Conservation (phyloP, 2,113 vertebrate species). For the Pholis gunnellus region DNA sequence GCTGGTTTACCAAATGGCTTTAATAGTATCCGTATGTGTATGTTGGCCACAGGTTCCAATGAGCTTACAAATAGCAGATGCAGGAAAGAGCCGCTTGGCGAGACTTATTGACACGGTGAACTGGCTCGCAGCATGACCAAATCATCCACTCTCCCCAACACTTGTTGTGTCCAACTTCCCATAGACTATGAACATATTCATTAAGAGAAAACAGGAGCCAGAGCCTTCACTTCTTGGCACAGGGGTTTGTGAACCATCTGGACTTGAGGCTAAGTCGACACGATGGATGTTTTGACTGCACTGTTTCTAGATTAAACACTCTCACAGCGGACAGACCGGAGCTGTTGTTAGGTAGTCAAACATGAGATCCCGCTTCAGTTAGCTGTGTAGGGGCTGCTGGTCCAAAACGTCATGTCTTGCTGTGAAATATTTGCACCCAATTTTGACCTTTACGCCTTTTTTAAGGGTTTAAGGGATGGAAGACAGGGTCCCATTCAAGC, state of each 20-base stretch:
- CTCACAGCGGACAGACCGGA: slow-evolving; percentile 40
- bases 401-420: background rate
- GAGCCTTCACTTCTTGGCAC: slow-evolving; percentile 67
- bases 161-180: slow-evolving; percentile 73
- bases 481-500: slow-evolving; percentile 19
- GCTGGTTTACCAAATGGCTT: slow-evolving; percentile 62
- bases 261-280: slow-evolving; percentile 62
- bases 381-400: background rate
- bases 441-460: background rate
- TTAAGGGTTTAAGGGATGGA: slow-evolving; percentile 1
- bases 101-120: slow-evolving; percentile 64
- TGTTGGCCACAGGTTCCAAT: slow-evolving; percentile 68
- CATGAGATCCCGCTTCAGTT: slow-evolving; percentile 18
- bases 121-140: slow-evolving; percentile 67
- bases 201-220: slow-evolving; percentile 68
- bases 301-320: slow-evolving; percentile 67
- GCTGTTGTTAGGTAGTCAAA: slow-evolving; percentile 50
- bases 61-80: slow-evolving; percentile 75
- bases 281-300: slow-evolving; percentile 76
- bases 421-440: slow-evolving; percentile 18
- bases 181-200: slow-evolving; percentile 67
- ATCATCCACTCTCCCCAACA: slow-evolving; percentile 60
- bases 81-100: slow-evolving; percentile 71
- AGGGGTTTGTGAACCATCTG: slow-evolving; percentile 72
- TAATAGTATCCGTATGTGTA: slow-evolving; percentile 73